Evolutionary conservation across 1,140 invertebrate species (phyloP).

Genomic region (Trichonephila inaurata): DNA sequence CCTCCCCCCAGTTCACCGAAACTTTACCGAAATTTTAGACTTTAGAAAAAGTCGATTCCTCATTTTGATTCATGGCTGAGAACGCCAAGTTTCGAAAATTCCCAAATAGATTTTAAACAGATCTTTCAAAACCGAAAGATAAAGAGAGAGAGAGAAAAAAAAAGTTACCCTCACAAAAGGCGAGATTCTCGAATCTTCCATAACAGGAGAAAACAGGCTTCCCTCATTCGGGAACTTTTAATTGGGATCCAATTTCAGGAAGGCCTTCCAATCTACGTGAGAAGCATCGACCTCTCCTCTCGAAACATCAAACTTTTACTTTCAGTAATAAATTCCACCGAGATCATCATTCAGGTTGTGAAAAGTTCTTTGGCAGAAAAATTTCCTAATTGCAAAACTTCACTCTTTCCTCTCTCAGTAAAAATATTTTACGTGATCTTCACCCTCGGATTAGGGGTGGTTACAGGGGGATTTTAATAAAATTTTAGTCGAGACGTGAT

Average conservation of each 20-base stretch:
- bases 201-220: background rate
- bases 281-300: background rate
- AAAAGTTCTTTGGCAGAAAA: slow-evolving; percentile 21
- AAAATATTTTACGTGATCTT: slow-evolving; percentile 34
- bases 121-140: background rate
- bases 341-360: slow-evolving; percentile 30
- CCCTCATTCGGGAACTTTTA: slow-evolving; percentile 27
- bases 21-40: background rate
- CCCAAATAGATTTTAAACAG: slow-evolving; percentile 36
- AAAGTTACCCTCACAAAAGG: background rate
- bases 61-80: background rate
- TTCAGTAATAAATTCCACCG: slow-evolving; percentile 45
- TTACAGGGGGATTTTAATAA: slow-evolving; percentile 33
- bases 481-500: slow-evolving; percentile 44
- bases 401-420: background rate
- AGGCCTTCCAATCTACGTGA: slow-evolving; percentile 1
- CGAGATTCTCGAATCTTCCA: background rate
- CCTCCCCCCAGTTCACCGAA: background rate
- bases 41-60: background rate
- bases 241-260: slow-evolving; percentile 55
- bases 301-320: slow-evolving; percentile 34
- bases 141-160: background rate
- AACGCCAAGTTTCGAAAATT: background rate
- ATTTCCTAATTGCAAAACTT: slow-evolving; percentile 42
- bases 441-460: background rate